Base-by-base conservation (phyloP, 2,888 invertebrate species). In the Hoplodrina blanda region DNA sequence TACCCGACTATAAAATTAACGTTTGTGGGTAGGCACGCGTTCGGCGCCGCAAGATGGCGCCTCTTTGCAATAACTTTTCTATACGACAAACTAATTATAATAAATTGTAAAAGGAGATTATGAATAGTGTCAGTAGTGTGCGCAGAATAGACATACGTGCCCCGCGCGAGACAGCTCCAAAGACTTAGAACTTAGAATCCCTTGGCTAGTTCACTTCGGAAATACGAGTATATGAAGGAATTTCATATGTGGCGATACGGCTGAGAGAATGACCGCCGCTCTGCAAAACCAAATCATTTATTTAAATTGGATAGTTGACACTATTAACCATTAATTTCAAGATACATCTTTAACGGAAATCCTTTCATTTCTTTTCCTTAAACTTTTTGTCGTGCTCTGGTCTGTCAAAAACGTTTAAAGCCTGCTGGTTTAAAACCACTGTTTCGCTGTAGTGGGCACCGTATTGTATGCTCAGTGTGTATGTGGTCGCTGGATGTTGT, bases 51-150 rank as follows among this genome's bases (percentile, higher is more conserved):
- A 3, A 66, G 49, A 60, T 49, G 81, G 77, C 80, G 82, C 64
- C 76, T 63, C 75, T 77, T 81, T 90, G 91, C 91, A 91, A 91
- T 91, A 91, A 90, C 73, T 90, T 91, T 90, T 90, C 88, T 89
- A 90, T 88, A 87, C 84, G 85, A 87, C 61, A 78, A 76, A 78
- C 79, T 78, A 78, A 87, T 25, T 25, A 25, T 80, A 73, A 69
- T 72, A 69, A 71, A 66, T 46, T 73, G 3, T 67, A 65, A 64
- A 62, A 70, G 69, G 76, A 73, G 69, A 69, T 60, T 65, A 65
- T 71, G 64, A 68, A 73, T 67, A 79, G 70, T 63, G 65, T 60
- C 30, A 60, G 73, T 77, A 78, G 81, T 77, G 64, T 84, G 77
- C 55, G 69, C 64, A 72, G 69, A 15, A 64, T 61, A 55, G 57